phyloP scores from a whole-genome alignment of 1,140 invertebrate genomes.

The Drosophila repletoides region DNA sequence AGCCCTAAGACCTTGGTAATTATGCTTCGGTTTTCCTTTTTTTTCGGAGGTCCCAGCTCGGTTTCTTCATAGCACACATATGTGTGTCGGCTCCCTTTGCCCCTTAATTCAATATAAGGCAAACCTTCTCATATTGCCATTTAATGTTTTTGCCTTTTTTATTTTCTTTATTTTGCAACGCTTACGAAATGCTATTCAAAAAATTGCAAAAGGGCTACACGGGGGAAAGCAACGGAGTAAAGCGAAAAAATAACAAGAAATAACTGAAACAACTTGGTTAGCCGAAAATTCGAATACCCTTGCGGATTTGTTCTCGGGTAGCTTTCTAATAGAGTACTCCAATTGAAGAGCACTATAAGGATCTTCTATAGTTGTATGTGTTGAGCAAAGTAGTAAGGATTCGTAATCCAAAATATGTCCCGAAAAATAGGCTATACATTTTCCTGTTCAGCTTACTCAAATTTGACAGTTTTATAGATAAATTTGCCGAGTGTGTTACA shows the following conservation, averaged over 20 bases:
- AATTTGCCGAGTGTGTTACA: too few species aligned
- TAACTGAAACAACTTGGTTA: not conserved
- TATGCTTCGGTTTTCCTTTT: slow-evolving; percentile 44
- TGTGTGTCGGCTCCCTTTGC: slow-evolving; percentile 7
- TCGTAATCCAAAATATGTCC: too few species aligned
- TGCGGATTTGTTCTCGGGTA: too few species aligned
- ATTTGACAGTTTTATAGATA: too few species aligned
- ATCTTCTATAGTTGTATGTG: too few species aligned
- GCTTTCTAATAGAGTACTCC: too few species aligned
- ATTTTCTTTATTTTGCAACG: slow-evolving; percentile 71
- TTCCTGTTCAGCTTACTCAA: too few species aligned
- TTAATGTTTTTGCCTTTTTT: slow-evolving; percentile 71
- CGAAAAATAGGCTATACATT: too few species aligned
- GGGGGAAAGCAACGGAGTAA: slow-evolving; percentile 6
- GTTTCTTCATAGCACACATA: slow-evolving; percentile 28
- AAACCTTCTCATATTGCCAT: slow-evolving; percentile 74
- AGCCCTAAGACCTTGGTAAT: slow-evolving; percentile 73
- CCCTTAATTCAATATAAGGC: slow-evolving; percentile 74
- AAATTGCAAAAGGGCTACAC: slow-evolving; percentile 71
- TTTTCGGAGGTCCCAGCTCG: slow-evolving; percentile 9
- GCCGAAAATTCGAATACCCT: too few species aligned
- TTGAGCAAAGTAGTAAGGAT: too few species aligned
- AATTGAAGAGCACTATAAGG: too few species aligned
- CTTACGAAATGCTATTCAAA: slow-evolving; percentile 75
- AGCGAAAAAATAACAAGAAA: slow-evolving; percentile 4